These are phyloP conservation scores for Maniola jurtina DNA, from an alignment of 1,140 invertebrate genomes.

Conservation along the genomic window DNA sequence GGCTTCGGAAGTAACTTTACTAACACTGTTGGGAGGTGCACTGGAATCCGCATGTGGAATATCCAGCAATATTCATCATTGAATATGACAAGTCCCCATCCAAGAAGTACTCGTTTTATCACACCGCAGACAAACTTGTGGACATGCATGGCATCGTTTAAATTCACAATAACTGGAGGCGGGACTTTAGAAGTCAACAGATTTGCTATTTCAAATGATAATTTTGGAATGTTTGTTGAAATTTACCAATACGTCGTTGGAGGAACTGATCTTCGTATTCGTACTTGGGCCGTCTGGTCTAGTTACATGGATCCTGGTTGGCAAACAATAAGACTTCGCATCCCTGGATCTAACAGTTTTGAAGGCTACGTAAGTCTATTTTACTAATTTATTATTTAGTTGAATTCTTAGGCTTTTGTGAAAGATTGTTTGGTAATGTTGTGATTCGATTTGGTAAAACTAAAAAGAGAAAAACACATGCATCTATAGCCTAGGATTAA, in stretches of 20 bases:
- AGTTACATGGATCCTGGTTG: neutral
- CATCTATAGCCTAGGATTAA: too few species aligned
- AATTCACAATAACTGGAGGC: constrained; percentile 29
- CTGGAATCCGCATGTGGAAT: neutral
- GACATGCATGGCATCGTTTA: too few species aligned
- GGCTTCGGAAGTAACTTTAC: neutral
- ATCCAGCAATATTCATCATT: constrained; percentile 18
- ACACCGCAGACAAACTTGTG: too few species aligned
- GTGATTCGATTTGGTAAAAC: too few species aligned
- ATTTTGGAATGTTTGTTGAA: too few species aligned
- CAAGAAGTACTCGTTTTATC: too few species aligned
- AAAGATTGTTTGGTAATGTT: too few species aligned
- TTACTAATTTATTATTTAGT: too few species aligned
- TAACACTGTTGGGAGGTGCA: constrained; percentile 2
- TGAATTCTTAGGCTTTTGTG: too few species aligned
- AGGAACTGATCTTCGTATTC: constrained; percentile 28
- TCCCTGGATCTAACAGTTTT: constrained; percentile 16
- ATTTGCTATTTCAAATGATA: constrained; percentile 13
- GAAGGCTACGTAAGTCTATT: constrained; percentile 39
- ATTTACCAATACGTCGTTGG: neutral
- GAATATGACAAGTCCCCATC: constrained; percentile 22
- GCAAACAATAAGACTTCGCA: neutral
- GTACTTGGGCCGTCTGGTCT: constrained; percentile 4
- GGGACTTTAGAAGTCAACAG: constrained; percentile 35
- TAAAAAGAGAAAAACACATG: too few species aligned